Base-by-base conservation (phyloP, 2,113 vertebrate genomes). In the Microcebus lehilahytsara region DNA sequence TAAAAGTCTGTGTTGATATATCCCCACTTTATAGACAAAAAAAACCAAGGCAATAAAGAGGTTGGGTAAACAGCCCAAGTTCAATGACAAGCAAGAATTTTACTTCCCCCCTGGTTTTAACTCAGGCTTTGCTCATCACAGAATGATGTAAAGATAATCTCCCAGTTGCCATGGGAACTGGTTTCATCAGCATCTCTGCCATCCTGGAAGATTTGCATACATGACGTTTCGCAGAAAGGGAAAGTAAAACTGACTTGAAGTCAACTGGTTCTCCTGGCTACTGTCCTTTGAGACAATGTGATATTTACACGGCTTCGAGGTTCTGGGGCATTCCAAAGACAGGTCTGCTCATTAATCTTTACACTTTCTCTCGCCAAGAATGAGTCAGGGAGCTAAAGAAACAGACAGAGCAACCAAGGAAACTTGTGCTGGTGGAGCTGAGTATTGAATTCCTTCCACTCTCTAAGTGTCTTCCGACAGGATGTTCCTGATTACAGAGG, bases 171-270 rank as follows among this genome's bases (percentile, higher is more conserved):
- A 5, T 51, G 51, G n/a, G 53, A 96, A 90, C 75, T 56, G 20
- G 40, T 91, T 95, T 86, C 56, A 87, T 86, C 91, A 72, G 14
- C 62, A 34, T 83, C 77, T 86, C 89, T 94, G 32, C 32, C 71
- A 79, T 25, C 64, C 60, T 69, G 16, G 17, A 92, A 97, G 81
- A 97, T 98, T 85, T 96, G 90, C 95, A 92, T 95, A 93, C 8
- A 49, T 92, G 67, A 94, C 56, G 40, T 96, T 66, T 85, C 16
- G 2, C 16, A 80, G 75, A 95, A 97, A 96, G 92, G 97, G 96
- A 98, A 97, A 98, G 98, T 97, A 71, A 51, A 81, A 64, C 17
- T 14, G 32, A 51, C 78, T 78, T 84, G 42, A 95, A 91, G 67
- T 85, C 71, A 71, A 56, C 87, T 67, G 67, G 80, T 89, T 95